Evolutionary conservation across 2,113 vertebrate genomes (phyloP).

Genomic region (human (Homo sapiens)): DNA sequence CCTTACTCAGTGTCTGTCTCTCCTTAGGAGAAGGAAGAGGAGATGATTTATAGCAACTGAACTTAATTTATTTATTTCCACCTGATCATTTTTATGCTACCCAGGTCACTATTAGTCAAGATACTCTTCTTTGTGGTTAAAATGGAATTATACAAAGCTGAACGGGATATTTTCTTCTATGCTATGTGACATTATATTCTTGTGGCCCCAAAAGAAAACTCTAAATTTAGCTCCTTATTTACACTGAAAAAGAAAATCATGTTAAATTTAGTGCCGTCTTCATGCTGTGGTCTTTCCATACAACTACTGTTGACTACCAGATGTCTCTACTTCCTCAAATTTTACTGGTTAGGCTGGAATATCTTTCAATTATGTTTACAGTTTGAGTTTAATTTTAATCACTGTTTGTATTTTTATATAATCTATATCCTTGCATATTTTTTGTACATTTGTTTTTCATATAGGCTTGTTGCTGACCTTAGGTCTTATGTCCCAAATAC

Average conservation of each 20-base stretch:
- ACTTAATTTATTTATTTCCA: neutral
- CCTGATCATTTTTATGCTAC: neutral
- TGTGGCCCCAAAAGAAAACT: conserved; percentile 12
- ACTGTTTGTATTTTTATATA: neutral
- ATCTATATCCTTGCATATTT: neutral
- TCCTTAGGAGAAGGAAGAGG: neutral
- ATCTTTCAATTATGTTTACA: conserved; percentile 12
- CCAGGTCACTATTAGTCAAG: neutral
- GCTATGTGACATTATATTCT: conserved; percentile 7
- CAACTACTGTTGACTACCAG: neutral
- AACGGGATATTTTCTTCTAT: neutral
- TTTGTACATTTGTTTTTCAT: conserved; percentile 21
- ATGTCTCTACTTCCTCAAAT: neutral
- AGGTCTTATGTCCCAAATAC: neutral
- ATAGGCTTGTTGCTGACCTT: neutral
- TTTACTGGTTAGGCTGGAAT: neutral
- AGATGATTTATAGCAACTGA: neutral
- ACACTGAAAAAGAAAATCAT: neutral
- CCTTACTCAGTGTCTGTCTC: neutral
- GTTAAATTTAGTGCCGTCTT: conserved; percentile 4
- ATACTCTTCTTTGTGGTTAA: neutral
- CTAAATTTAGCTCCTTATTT: conserved; percentile 23
- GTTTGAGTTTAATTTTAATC: conserved; percentile 20
- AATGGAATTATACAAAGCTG: neutral
- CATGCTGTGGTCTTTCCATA: neutral